Evolutionary conservation across 2,113 vertebrate genomes (phyloP).

Genomic region (Tapirus terrestris): DNA sequence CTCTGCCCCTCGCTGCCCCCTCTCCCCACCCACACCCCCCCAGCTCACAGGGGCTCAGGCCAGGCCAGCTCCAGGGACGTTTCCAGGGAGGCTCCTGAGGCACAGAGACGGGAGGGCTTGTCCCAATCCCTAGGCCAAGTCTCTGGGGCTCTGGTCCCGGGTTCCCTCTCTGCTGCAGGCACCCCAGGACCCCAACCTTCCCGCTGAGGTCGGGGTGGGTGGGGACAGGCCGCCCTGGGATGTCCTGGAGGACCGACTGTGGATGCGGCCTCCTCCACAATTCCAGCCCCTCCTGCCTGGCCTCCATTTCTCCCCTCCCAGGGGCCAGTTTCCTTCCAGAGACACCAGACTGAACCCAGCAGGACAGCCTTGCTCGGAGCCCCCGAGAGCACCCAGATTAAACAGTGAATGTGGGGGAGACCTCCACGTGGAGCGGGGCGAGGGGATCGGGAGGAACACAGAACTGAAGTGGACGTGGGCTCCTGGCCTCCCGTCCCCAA

Average conservation of each 20-base stretch:
- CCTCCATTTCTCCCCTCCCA: neutral
- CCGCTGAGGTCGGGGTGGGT: neutral
- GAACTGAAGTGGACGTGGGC: fast-evolving
- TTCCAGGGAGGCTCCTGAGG: neutral
- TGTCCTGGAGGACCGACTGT: fast-evolving
- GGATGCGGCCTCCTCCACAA: neutral
- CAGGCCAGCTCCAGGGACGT: neutral
- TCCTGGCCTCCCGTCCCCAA: neutral
- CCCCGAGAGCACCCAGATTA: neutral
- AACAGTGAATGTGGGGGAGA: neutral
- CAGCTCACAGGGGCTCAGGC: neutral
- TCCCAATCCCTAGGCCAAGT: neutral
- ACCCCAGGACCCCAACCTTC: too few species aligned
- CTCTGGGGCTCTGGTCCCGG: fast-evolving
- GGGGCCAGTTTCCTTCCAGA: neutral
- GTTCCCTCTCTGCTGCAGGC: neutral
- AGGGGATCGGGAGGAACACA: neutral
- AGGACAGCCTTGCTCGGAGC: neutral
- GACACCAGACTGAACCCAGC: neutral
- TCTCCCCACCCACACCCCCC: too few species aligned
- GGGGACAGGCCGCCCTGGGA: too few species aligned
- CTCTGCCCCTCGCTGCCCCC: fast-evolving
- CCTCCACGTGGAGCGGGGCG: fast-evolving
- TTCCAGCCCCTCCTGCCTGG: too few species aligned
- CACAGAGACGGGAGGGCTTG: neutral